phyloP scores from a whole-genome alignment of 2,113 vertebrate genomes.

The Crotalus tigris region DNA sequence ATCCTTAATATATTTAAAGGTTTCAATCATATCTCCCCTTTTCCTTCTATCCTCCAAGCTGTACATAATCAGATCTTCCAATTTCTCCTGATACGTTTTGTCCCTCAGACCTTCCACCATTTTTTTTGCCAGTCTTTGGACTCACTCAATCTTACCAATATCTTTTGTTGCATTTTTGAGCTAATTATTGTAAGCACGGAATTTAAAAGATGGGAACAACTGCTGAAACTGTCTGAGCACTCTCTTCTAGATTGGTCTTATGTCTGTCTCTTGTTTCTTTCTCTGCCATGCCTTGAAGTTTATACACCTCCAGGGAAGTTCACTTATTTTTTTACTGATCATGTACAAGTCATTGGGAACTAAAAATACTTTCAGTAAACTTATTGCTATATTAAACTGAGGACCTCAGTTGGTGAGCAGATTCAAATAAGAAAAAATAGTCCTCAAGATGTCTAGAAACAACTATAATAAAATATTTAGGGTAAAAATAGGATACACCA shows the following conservation, averaged over 20 bases:
- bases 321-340: neutral
- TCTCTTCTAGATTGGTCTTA: neutral
- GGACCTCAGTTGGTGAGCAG: neutral
- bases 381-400: neutral
- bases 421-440: neutral
- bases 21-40: neutral
- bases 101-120: neutral
- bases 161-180: neutral
- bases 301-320: neutral
- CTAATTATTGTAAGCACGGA: neutral
- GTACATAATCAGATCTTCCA: neutral
- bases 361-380: neutral
- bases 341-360: neutral
- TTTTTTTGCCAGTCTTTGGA: neutral
- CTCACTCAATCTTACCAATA: neutral
- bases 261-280: neutral
- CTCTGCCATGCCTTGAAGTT: neutral
- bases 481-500: conserved; percentile 24
- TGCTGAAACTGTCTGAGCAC: neutral
- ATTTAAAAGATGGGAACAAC: neutral
- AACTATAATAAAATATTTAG: conserved; percentile 31
- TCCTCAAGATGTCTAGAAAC: conserved; percentile 24
- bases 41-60: neutral
- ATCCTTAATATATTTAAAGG: neutral
- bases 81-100: neutral